Conservation (phyloP, 2,797 vertebrate genomes). For the Danio choprae region DNA sequence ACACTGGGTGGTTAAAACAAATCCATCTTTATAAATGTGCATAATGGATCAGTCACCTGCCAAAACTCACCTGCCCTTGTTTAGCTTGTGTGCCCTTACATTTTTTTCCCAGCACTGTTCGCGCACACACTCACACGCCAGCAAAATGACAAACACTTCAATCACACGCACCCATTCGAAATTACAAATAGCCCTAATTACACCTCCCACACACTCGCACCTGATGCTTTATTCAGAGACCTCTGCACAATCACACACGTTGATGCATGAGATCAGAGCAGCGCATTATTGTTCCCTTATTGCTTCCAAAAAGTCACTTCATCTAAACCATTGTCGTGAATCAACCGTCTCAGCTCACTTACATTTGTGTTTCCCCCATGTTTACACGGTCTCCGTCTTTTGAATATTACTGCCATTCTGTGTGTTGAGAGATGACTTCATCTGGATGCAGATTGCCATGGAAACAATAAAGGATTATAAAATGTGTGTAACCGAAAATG, state of each 20-base stretch:
- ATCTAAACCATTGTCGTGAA: conserved; percentile 31
- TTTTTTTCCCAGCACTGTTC: not conserved
- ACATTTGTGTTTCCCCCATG: conserved; percentile 9
- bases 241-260: not conserved
- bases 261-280: conserved; percentile 18
- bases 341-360: not conserved
- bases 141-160: conserved; percentile 45
- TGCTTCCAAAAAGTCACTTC: conserved; percentile 18
- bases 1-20: conserved; percentile 36
- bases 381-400: conserved; percentile 9
- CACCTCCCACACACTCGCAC: conserved; percentile 28
- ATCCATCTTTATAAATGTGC: conserved; percentile 38
- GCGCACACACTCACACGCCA: not conserved
- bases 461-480: conserved; percentile 45
- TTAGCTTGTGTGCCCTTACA: conserved; percentile 22
- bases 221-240: conserved; percentile 45
- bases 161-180: conserved; percentile 30
- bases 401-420: conserved; percentile 9
- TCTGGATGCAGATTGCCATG: conserved; percentile 28
- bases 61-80: conserved; percentile 41
- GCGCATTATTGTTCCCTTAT: conserved; percentile 15
- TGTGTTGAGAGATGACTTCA: conserved; percentile 39
- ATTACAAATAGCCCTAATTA: conserved; percentile 47
- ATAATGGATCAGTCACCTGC: conserved; percentile 34
- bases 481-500: conserved; percentile 25